Conservation (phyloP, 1,140 invertebrate species). For the Halyomorpha halys region DNA sequence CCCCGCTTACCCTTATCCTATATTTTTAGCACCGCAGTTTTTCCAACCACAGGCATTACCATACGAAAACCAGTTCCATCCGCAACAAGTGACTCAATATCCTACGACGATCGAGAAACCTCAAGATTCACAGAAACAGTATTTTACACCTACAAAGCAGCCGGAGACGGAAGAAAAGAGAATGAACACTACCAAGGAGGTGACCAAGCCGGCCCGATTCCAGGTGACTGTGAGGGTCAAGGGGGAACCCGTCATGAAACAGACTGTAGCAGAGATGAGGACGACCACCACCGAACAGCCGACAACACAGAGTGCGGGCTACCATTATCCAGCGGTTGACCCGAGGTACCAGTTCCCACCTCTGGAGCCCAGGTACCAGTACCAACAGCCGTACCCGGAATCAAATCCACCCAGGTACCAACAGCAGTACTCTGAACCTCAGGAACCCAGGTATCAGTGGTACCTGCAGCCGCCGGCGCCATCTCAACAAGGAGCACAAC, state of each 20-base stretch:
- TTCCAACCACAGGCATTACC: background rate
- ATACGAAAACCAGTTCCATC: background rate
- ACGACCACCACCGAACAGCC: background rate
- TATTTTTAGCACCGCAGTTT: background rate
- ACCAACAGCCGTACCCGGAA: background rate
- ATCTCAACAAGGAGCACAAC: background rate
- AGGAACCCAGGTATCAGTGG: background rate
- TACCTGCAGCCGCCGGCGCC: background rate
- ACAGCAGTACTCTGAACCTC: background rate
- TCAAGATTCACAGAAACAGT: background rate
- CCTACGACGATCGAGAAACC: background rate
- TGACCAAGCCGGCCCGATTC: background rate
- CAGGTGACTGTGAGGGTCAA: slow-evolving; percentile 2
- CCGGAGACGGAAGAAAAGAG: too few species aligned
- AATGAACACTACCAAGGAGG: background rate
- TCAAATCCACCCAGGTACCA: background rate
- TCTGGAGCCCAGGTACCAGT: background rate
- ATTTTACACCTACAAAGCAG: too few species aligned
- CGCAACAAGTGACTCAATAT: background rate
- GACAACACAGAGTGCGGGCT: background rate
- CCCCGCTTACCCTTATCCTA: background rate
- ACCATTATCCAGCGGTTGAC: background rate
- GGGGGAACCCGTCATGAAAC: background rate
- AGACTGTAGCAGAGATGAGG: background rate
- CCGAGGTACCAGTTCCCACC: background rate